Percentiles rank a stretch among this genome's conserved stretches.
These are phyloP conservation scores for Lepus timidus DNA, from an alignment of 2,113 vertebrate genomes.

Conservation along the genomic window DNA sequence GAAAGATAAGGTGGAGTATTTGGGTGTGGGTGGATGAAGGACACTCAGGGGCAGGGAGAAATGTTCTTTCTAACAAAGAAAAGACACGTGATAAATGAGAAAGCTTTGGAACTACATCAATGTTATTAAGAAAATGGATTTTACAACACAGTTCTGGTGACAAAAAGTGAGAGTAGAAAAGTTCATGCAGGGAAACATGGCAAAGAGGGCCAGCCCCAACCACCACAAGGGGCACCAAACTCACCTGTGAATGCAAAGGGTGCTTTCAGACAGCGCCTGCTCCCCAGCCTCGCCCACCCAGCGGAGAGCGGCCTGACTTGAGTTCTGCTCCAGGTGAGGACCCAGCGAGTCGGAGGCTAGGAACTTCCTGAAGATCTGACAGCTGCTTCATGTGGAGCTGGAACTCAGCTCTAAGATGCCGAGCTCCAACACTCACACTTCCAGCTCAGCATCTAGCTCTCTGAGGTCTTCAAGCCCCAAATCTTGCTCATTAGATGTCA, in stretches of 20 bases:
- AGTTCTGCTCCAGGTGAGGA: not conserved
- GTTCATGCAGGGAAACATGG: not conserved
- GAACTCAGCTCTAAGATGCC: not conserved
- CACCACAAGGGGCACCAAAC: fast-evolving
- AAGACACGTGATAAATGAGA: not conserved
- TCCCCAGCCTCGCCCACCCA: not conserved
- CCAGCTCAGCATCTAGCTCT: not conserved
- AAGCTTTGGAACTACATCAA: not conserved
- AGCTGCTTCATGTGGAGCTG: not conserved
- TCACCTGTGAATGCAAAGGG: too few species aligned
- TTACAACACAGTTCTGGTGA: not conserved
- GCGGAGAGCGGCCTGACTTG: not conserved
- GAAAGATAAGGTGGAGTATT: not conserved
- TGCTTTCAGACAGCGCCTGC: not conserved
- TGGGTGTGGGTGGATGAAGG: not conserved
- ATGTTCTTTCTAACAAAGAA: not conserved
- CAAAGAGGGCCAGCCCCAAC: not conserved
- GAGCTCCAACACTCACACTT: not conserved
- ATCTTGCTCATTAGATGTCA: not conserved
- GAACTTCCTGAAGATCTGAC: not conserved
- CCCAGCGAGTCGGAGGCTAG: not conserved
- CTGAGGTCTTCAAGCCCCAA: not conserved
- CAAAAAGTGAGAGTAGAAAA: slow-evolving; percentile 8
- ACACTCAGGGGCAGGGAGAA: not conserved
- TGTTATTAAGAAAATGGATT: not conserved